These are phyloP conservation scores for Machimus rusticus DNA, from an alignment of 2,888 invertebrate genomes.

Conservation along the genomic window DNA sequence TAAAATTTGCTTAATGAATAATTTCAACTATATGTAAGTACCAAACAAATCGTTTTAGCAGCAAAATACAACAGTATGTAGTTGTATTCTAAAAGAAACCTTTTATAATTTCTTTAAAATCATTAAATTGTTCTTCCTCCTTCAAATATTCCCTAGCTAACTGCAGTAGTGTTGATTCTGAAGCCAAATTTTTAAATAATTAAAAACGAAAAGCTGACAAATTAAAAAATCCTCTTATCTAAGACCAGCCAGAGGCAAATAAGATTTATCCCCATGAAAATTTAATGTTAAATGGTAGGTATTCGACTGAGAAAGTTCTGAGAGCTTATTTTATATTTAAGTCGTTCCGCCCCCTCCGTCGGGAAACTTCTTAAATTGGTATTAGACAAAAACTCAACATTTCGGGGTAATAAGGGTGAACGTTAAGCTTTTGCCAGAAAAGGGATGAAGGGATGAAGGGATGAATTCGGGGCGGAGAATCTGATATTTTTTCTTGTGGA, in stretches of 20 bases:
- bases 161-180: background rate
- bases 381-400: conserved; percentile 26
- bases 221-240: conserved; percentile 7
- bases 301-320: conserved; percentile 49
- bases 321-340: conserved; percentile 47
- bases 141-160: background rate
- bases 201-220: background rate
- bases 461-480: conserved; percentile 9
- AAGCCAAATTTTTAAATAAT: background rate
- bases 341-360: background rate
- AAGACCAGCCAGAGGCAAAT: conserved; percentile 31
- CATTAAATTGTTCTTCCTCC: background rate
- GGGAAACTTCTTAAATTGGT: conserved; percentile 27
- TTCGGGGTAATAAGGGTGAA: conserved; percentile 28
- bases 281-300: conserved; percentile 51
- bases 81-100: too few species aligned
- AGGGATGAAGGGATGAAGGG: background rate
- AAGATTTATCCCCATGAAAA: conserved; percentile 44
- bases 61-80: too few species aligned
- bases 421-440: background rate
- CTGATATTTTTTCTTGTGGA: conserved; percentile 32
- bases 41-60: too few species aligned
- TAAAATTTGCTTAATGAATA: too few species aligned
- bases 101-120: background rate
- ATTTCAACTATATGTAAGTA: too few species aligned